These are phyloP conservation scores for Tineola bisselliella DNA, from an alignment of 2,888 invertebrate genomes.

Conservation along the genomic window DNA sequence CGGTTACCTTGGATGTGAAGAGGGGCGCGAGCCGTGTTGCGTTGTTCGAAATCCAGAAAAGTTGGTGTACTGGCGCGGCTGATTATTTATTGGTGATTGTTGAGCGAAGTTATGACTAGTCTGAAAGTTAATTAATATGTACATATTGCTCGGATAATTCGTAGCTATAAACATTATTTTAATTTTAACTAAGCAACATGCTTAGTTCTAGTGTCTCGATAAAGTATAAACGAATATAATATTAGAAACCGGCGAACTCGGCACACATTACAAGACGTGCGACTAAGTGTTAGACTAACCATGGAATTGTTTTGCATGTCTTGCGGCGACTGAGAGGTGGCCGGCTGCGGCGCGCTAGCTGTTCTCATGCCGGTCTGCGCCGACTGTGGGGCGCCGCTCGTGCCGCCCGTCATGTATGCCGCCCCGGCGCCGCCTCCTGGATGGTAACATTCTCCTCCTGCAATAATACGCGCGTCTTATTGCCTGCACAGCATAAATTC, in stretches of 20 bases:
- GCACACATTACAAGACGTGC: background rate
- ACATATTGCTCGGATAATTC: background rate
- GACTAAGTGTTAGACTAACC: slow-evolving; percentile 27
- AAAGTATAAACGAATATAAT: background rate
- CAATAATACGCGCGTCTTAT: slow-evolving; percentile 17
- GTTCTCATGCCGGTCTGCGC: slow-evolving; percentile 41
- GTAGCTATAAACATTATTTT: background rate
- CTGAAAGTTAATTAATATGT: background rate
- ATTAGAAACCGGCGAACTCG: background rate
- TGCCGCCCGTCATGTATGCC: slow-evolving; percentile 37
- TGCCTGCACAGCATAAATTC: background rate
- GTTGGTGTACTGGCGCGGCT: slow-evolving; percentile 42
- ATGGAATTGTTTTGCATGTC: slow-evolving; percentile 52
- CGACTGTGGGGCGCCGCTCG: slow-evolving; percentile 39
- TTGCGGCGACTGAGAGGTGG: slow-evolving; percentile 46
- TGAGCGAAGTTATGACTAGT: background rate
- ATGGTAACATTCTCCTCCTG: slow-evolving; percentile 59
- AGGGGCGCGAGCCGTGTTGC: slow-evolving; percentile 48
- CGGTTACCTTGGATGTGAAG: slow-evolving; percentile 46
- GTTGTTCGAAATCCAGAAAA: slow-evolving; percentile 36
- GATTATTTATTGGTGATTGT: slow-evolving; percentile 15
- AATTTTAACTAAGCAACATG: background rate
- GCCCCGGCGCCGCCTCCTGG: slow-evolving; percentile 41
- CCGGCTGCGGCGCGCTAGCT: slow-evolving; percentile 45
- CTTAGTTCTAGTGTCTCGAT: background rate